Evolutionary conservation across 92 coral and sea anemone genomes (phyloP).

Genomic region (Metridium senile): DNA sequence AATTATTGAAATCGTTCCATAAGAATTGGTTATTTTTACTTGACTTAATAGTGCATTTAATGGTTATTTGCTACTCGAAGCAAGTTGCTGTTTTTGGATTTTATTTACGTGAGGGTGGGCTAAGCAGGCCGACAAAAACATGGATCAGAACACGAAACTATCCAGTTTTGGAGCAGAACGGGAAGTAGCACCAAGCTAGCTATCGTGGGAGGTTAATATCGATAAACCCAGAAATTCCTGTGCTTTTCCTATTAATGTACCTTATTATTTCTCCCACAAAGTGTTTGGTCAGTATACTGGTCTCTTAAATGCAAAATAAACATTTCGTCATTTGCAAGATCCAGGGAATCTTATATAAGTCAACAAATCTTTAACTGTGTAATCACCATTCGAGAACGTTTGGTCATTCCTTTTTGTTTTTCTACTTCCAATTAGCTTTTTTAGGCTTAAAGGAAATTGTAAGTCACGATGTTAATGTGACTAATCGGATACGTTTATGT

Average conservation of each 20-base stretch:
- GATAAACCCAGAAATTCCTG: slow-evolving; percentile 2
- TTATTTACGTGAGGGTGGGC: no score
- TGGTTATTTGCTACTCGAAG: no score
- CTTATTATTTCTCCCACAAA: not conserved
- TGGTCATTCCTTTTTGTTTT: not conserved
- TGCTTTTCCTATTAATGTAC: not conserved
- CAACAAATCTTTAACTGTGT: not conserved
- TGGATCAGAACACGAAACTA: not conserved
- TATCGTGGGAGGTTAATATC: not conserved
- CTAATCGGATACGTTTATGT: not conserved
- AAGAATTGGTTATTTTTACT: no score
- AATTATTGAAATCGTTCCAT: no score
- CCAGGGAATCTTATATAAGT: not conserved
- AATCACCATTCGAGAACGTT: not conserved
- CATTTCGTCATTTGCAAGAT: not conserved
- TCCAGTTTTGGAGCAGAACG: not conserved
- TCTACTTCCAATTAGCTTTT: not conserved
- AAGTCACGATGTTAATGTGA: slow-evolving; percentile 8
- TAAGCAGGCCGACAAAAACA: not conserved
- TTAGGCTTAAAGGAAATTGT: not conserved
- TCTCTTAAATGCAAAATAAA: not conserved
- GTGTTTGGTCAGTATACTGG: not conserved
- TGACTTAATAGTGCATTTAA: no score
- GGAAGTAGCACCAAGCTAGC: not conserved
- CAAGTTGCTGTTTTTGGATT: no score